These are phyloP conservation scores for Helicorthomorpha holstii DNA, from an alignment of 1,140 invertebrate genomes.

Conservation along the genomic window DNA sequence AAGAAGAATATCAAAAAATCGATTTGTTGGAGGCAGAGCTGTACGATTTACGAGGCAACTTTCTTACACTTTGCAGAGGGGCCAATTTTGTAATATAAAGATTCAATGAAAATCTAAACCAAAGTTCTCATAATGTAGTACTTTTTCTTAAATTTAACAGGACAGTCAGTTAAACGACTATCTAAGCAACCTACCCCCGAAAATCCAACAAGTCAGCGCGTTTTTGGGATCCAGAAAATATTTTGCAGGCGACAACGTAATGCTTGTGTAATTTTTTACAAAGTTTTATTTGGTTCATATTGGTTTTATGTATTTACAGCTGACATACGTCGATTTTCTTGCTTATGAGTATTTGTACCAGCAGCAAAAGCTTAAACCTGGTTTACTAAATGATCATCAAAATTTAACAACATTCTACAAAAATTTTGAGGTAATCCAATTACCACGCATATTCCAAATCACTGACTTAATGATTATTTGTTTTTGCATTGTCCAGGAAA, in stretches of 20 bases:
- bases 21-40: constrained; percentile 29
- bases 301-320: constrained; percentile 20
- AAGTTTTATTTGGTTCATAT: background rate
- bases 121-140: constrained; percentile 6
- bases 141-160: too few relatives aligned
- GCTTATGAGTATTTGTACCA: constrained; percentile 32
- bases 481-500: too few relatives aligned
- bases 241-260: constrained; percentile 28
- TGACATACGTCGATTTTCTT: constrained; percentile 32
- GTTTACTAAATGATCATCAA: constrained; percentile 23
- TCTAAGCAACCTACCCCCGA: constrained; percentile 18
- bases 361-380: constrained; percentile 23
- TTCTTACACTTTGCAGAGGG: constrained; percentile 26
- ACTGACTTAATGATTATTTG: too few relatives aligned
- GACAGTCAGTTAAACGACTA: constrained; percentile 22
- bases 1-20: constrained; percentile 24
- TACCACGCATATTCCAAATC: too few relatives aligned
- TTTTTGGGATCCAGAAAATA: constrained; percentile 28
- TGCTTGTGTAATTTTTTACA: background rate
- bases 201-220: constrained; percentile 22
- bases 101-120: background rate
- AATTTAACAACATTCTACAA: too few relatives aligned
- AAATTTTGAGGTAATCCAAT: too few relatives aligned
- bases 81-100: constrained; percentile 28
- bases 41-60: constrained; percentile 26